These are phyloP conservation scores for Oscheius sp. DNA, from an alignment of 1,140 invertebrate genomes.

Conservation along the genomic window DNA sequence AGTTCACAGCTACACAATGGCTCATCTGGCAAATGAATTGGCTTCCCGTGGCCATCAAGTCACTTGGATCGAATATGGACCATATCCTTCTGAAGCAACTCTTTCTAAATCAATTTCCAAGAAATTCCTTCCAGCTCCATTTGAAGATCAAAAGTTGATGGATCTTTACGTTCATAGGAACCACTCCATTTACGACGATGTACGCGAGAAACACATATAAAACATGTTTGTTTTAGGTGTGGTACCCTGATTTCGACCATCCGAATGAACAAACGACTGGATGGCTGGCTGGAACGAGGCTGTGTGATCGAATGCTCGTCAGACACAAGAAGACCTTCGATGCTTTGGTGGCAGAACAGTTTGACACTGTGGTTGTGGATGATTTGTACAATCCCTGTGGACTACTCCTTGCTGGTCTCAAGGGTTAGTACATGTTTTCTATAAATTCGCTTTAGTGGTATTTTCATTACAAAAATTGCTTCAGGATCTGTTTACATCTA, in stretches of 20 bases:
- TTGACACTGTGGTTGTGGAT: constrained; percentile 46
- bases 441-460: constrained; percentile 12
- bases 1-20: constrained; percentile 53
- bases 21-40: constrained; percentile 50
- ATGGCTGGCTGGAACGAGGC: constrained; percentile 52
- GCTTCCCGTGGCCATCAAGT: constrained; percentile 51
- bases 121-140: constrained; percentile 47
- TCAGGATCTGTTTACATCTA: constrained; percentile 56
- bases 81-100: constrained; percentile 42
- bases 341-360: constrained; percentile 38
- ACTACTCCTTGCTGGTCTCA: constrained; percentile 41
- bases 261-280: constrained; percentile 34
- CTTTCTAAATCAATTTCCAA: constrained; percentile 47
- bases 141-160: constrained; percentile 25
- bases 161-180: constrained; percentile 49
- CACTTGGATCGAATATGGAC: constrained; percentile 59
- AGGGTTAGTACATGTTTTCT: constrained; percentile 12
- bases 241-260: neutral
- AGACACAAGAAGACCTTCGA: constrained; percentile 45
- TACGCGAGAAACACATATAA: neutral
- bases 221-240: constrained; percentile 15
- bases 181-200: constrained; percentile 36
- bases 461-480: too few relatives aligned
- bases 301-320: constrained; percentile 50
- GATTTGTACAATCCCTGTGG: constrained; percentile 61